Evolutionary conservation across 2,888 invertebrate species (phyloP).

Genomic region (Caenorhabditis drosophilae): DNA sequence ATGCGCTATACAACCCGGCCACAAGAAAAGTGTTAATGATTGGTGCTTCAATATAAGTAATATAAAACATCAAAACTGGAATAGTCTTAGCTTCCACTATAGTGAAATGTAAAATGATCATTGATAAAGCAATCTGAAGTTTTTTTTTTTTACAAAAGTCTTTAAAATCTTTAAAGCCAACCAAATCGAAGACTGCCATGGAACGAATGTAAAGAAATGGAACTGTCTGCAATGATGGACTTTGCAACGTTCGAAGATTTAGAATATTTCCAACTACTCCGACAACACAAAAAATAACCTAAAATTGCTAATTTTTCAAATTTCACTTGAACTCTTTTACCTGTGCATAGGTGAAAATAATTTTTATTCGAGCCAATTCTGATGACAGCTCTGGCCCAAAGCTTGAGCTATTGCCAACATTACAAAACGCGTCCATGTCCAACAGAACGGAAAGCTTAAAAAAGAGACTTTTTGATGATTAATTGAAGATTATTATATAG

Average conservation of each 20-base stretch:
- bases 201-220: slow-evolving; percentile 81
- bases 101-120: slow-evolving; percentile 33
- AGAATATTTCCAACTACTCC: slow-evolving; percentile 79
- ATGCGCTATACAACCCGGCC: slow-evolving; percentile 67
- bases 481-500: too few species aligned
- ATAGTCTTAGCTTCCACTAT: slow-evolving; percentile 16
- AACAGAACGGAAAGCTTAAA: slow-evolving; percentile 24
- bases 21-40: slow-evolving; percentile 77
- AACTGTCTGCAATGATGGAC: slow-evolving; percentile 80
- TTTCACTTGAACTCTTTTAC: slow-evolving; percentile 1
- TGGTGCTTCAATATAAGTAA: slow-evolving; percentile 78
- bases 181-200: slow-evolving; percentile 80
- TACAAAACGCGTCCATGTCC: slow-evolving; percentile 37
- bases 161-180: too few species aligned
- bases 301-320: background rate
- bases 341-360: slow-evolving; percentile 22
- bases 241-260: slow-evolving; percentile 80
- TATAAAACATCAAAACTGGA: slow-evolving; percentile 73
- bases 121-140: slow-evolving; percentile 27
- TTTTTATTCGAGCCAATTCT: slow-evolving; percentile 14
- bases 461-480: too few species aligned
- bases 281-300: slow-evolving; percentile 57
- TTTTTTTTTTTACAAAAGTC: background rate
- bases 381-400: background rate
- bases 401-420: slow-evolving; percentile 8